phyloP scores from a whole-genome alignment of 2,113 vertebrate genomes.

The Chunga burmeisteri region DNA sequence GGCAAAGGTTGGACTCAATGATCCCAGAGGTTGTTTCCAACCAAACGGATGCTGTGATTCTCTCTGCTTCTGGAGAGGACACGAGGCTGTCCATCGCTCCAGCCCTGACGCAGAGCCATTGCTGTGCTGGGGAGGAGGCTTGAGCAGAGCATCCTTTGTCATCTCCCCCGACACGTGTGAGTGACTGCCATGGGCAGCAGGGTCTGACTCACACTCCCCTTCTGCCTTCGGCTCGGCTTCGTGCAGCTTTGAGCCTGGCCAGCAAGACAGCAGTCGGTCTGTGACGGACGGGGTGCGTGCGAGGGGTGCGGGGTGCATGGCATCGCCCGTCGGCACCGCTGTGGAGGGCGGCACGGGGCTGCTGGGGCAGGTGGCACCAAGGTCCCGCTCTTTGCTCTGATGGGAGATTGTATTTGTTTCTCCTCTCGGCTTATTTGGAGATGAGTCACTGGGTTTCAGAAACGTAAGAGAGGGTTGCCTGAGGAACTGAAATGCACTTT shows the following conservation, averaged over 20 bases:
- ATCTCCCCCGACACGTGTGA: rapidly evolving
- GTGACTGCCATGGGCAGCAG: neutral
- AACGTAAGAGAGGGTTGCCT: neutral
- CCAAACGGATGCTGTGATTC: too few species aligned
- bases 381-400: rapidly evolving
- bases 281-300: rapidly evolving
- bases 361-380: rapidly evolving
- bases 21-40: too few species aligned
- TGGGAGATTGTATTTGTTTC: neutral
- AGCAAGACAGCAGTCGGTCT: neutral
- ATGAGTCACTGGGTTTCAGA: slow-evolving; percentile 11
- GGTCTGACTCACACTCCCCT: neutral
- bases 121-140: too few species aligned
- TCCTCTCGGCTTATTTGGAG: neutral
- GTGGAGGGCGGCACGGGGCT: rapidly evolving
- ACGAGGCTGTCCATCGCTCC: rapidly evolving
- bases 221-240: neutral
- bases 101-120: rapidly evolving
- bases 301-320: rapidly evolving
- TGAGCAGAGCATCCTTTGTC: neutral
- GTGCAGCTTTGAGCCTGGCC: neutral
- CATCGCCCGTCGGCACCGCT: neutral
- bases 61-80: neutral
- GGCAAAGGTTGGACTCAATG: too few species aligned
- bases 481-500: slow-evolving; percentile 11